phyloP scores from a whole-genome alignment of 2,113 vertebrate genomes.

The Sapajus apella region DNA sequence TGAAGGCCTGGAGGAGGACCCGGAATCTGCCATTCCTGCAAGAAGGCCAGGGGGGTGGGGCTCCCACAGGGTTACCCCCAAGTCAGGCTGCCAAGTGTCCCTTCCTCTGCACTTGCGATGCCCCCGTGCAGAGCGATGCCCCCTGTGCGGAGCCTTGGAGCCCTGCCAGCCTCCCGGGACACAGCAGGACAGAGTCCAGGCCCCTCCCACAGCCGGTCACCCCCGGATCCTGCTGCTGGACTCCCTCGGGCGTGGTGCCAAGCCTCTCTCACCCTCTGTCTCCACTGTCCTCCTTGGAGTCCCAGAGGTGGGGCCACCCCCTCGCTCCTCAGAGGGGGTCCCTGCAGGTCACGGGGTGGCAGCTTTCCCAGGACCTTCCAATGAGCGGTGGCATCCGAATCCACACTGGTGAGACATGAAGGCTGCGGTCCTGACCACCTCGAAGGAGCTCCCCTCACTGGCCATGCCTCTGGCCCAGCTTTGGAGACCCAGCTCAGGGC shows the following conservation, averaged over 20 bases:
- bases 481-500: neutral
- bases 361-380: neutral
- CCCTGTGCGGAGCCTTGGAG: neutral
- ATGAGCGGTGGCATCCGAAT: neutral
- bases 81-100: neutral
- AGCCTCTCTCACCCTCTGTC: neutral
- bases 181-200: neutral
- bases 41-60: no score
- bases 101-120: neutral
- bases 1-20: neutral
- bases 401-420: neutral
- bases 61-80: neutral
- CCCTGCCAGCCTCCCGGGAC: neutral
- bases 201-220: neutral
- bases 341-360: neutral
- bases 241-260: fast-evolving
- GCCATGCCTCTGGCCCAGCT: no score
- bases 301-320: neutral
- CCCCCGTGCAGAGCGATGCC: no score
- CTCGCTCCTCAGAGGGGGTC: neutral
- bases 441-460: no score
- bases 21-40: neutral
- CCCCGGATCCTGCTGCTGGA: no score
- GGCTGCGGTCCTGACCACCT: neutral
- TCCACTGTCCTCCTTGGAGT: neutral